phyloP scores from a whole-genome alignment of 2,113 vertebrate species.

The Puma concolor region DNA sequence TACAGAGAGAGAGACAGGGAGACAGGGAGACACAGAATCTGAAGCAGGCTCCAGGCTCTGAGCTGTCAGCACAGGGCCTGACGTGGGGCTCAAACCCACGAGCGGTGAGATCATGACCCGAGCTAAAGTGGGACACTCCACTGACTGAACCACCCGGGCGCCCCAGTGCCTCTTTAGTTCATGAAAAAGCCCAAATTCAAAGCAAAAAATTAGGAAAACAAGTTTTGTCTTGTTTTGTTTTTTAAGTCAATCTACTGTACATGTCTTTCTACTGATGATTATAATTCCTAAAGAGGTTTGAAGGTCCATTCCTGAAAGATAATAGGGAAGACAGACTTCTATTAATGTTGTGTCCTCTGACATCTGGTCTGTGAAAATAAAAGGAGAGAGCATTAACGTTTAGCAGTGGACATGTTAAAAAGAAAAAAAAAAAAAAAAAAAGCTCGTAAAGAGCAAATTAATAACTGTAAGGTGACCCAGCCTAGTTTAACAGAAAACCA shows the following conservation, averaged over 20 bases:
- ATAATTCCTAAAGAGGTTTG: constrained; percentile 71
- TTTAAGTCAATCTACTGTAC: constrained; percentile 66
- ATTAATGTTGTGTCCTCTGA: constrained; percentile 85
- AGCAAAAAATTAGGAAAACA: constrained; percentile 56
- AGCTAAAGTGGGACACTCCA: no score
- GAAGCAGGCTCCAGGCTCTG: no score
- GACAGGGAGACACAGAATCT: no score
- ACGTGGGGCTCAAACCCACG: no score
- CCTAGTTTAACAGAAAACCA: no score
- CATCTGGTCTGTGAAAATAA: constrained; percentile 84
- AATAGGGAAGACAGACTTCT: constrained; percentile 78
- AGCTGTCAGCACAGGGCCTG: no score
- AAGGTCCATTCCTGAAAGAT: constrained; percentile 82
- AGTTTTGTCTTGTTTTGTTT: constrained; percentile 39
- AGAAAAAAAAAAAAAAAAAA: not conserved
- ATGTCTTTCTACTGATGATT: constrained; percentile 68
- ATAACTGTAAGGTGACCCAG: no score
- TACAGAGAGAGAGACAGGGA: no score
- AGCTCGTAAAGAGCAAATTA: no score
- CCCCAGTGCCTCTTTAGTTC: not conserved
- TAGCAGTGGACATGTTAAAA: constrained; percentile 79
- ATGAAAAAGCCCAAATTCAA: constrained; percentile 45
- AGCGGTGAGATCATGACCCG: no score
- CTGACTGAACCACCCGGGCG: no score
- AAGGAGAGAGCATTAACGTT: constrained; percentile 86